Base-by-base conservation (phyloP, 2,888 invertebrate species). In the Campopleginae sp. region DNA sequence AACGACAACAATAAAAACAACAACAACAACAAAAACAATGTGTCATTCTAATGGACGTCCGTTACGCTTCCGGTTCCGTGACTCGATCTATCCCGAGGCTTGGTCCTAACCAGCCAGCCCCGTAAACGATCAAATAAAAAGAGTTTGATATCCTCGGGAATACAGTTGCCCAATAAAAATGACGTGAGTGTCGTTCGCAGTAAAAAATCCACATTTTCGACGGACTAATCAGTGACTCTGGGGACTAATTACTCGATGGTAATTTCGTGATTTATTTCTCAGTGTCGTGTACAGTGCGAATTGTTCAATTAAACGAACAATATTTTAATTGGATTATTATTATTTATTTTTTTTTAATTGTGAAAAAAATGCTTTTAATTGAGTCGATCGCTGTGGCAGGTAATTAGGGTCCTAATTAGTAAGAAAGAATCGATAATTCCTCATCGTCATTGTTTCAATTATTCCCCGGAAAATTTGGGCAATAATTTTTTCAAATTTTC, bases 181-280 rank as follows among this genome's bases (percentile, higher is more conserved):
- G 63, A 70, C 70, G 68, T 33, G 75, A 83, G 79, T 58, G 27
- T 8, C 27, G 27, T 23, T 58, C 5, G 4, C 58, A 14, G 27
- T 27, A 27, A 7, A 58, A 14, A 27, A 54, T 23, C 8, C 19
- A 48, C 10, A 23, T 54, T 23, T 54, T 54, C 31, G 2, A 12
- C 23, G 10, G 7, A 10, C 19, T 51, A 6, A 19, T 54, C 54
- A 12, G 54, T 54, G 23, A 54, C 54, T 19, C 5, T 19, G 8
- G 8, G 8, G 8, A 8, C 19, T 23, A 19, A 12, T 54, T n/a
- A 2, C 8, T 23, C 12, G 54, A 27, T 23, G 10, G 4, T 58
- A 0, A 27, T 58, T 58, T 58, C 4, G 58, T 27, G 27, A 10
- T 54, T 8, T 58, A 17, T 51, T 58, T 5, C 12, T 27, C 1